phyloP scores from a whole-genome alignment of 1,140 invertebrate genomes.

The Polypedilum vanderplanki region DNA sequence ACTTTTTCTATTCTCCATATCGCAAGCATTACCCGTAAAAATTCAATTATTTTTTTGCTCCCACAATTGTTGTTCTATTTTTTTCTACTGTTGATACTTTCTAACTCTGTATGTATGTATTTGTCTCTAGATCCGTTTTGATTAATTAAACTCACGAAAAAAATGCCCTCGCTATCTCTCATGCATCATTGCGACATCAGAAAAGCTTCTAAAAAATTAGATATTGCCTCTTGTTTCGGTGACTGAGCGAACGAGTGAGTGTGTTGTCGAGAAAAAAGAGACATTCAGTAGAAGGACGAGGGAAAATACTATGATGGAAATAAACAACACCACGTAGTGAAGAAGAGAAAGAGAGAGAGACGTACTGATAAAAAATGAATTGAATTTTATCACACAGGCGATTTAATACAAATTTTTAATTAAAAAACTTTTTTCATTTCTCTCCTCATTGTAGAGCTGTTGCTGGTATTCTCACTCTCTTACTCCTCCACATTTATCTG shows the following conservation, averaged over 20 bases:
- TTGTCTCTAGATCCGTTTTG: slow-evolving; percentile 17
- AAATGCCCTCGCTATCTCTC: neutral
- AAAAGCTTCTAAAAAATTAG: slow-evolving; percentile 12
- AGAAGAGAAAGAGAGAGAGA: neutral
- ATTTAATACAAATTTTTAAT: slow-evolving; percentile 29
- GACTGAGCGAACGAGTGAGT: neutral
- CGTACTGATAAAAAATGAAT: slow-evolving; percentile 27
- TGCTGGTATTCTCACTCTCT: neutral
- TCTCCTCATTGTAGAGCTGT: slow-evolving; percentile 10
- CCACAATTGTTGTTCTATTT: slow-evolving; percentile 10
- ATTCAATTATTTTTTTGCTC: slow-evolving; percentile 7
- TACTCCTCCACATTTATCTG: neutral
- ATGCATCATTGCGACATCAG: slow-evolving; percentile 1
- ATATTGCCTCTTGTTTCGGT: slow-evolving; percentile 2
- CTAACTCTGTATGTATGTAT: too few relatives aligned
- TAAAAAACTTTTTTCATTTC: slow-evolving; percentile 28
- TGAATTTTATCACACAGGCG: slow-evolving; percentile 28
- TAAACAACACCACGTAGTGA: slow-evolving; percentile 11
- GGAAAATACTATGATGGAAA: slow-evolving; percentile 17
- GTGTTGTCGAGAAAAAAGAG: neutral
- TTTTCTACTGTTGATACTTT: neutral
- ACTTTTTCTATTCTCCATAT: neutral
- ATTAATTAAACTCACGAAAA: slow-evolving; percentile 27
- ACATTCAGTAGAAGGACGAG: neutral
- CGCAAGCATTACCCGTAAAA: slow-evolving; percentile 8